Evolutionary conservation across 2,113 vertebrate species (phyloP).

Genomic region (Pagrus major): DNA sequence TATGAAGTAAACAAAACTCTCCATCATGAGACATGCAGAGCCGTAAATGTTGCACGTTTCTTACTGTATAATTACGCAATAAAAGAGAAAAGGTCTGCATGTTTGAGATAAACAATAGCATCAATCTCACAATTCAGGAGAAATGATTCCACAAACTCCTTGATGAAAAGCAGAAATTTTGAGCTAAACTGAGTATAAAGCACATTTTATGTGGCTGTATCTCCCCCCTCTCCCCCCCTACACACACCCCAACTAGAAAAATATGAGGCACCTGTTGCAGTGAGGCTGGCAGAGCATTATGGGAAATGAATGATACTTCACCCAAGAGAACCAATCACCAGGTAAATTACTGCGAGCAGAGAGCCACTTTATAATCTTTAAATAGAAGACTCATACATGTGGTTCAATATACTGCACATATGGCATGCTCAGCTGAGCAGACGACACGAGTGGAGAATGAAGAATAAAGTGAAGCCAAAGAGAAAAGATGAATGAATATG

Average conservation of each 20-base stretch:
- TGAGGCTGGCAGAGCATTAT: conserved; percentile 9
- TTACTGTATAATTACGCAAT: not conserved
- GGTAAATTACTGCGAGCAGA: conserved; percentile 26
- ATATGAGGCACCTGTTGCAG: conserved; percentile 13
- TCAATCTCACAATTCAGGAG: not conserved
- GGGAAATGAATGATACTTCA: conserved; percentile 27
- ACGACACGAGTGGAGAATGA: not conserved
- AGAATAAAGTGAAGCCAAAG: not conserved
- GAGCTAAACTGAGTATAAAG: not conserved
- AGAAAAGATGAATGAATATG: conserved; percentile 1
- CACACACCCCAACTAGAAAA: not conserved
- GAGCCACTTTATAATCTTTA: conserved; percentile 39
- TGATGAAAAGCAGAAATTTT: not conserved
- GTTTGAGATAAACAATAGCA: not conserved
- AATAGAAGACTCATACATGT: conserved; percentile 5
- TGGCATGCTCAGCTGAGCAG: conserved; percentile 24
- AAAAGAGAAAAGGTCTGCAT: not conserved
- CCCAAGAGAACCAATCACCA: conserved; percentile 18
- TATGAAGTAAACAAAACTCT: conserved; percentile 17
- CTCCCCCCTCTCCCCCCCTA: too few species aligned
- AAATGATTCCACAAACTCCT: not conserved
- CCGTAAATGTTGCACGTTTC: conserved; percentile 8
- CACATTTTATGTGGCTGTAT: not conserved
- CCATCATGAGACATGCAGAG: conserved; percentile 4
- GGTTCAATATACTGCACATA: conserved; percentile 18